phyloP scores from a whole-genome alignment of 2,797 vertebrate genomes.

The Halcyon leucocephala region DNA sequence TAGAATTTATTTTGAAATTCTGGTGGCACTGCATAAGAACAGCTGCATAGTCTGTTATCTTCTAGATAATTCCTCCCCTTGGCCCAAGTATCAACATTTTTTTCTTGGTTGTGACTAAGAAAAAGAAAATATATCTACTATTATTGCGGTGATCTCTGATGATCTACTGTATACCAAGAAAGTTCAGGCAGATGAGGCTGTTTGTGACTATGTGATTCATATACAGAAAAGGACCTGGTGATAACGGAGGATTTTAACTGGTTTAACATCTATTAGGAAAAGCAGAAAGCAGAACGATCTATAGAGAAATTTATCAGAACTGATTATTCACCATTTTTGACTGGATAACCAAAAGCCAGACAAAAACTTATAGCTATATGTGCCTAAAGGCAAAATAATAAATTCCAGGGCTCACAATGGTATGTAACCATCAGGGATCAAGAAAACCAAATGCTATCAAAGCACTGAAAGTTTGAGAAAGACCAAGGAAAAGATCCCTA shows the following conservation, averaged over 20 bases:
- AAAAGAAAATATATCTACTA: not conserved
- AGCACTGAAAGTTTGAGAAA: not conserved
- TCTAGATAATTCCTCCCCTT: not conserved
- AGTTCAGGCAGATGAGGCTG: not conserved
- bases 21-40: not conserved
- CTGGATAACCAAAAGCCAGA: not conserved
- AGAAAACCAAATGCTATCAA: not conserved
- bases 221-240: not conserved
- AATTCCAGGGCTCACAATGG: not conserved
- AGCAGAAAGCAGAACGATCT: not conserved
- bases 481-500: not conserved
- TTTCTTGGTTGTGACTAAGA: not conserved
- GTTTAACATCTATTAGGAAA: not conserved
- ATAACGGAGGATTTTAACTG: not conserved
- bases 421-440: not conserved
- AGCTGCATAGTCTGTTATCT: not conserved
- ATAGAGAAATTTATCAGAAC: not conserved
- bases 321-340: not conserved
- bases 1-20: not conserved
- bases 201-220: not conserved
- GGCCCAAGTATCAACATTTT: not conserved
- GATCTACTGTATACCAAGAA: not conserved
- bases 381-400: not conserved
- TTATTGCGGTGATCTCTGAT: not conserved
- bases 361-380: not conserved